Percentiles rank a stretch among this genome's conserved stretches.
phyloP scores from a whole-genome alignment of 2,888 invertebrate genomes.

The Tigriopus californicus region DNA sequence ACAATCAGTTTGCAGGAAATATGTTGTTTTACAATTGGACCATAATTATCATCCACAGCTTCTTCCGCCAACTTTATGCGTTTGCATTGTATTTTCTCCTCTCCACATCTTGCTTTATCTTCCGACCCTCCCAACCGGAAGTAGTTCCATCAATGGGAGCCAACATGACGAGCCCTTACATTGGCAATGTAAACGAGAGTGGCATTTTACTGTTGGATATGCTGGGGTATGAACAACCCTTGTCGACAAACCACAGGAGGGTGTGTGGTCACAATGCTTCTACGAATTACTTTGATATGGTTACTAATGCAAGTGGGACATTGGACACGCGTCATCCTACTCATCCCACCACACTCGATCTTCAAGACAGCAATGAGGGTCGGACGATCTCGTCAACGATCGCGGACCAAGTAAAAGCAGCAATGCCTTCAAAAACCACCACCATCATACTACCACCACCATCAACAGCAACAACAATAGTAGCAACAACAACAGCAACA shows the following conservation, averaged over 20 bases:
- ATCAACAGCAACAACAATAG: background rate
- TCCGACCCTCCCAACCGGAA: background rate
- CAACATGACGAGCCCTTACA: background rate
- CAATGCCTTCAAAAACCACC: background rate
- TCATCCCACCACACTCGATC: background rate
- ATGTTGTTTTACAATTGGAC: too few relatives aligned
- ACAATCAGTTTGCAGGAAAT: too few relatives aligned
- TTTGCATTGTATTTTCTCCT: constrained; percentile 6
- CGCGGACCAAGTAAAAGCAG: too few relatives aligned
- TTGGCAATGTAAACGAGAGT: too few relatives aligned
- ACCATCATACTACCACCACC: too few relatives aligned
- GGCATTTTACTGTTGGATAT: too few relatives aligned
- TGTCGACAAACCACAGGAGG: background rate
- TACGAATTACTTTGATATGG: too few relatives aligned
- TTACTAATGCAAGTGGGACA: too few relatives aligned
- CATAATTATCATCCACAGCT: background rate
- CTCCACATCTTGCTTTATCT: constrained; percentile 5
- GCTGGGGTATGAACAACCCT: too few relatives aligned
- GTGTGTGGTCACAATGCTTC: background rate
- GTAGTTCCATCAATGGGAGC: background rate
- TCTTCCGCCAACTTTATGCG: background rate
- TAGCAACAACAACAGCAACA: background rate
- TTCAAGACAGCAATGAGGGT: background rate
- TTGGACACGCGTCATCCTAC: too few relatives aligned
- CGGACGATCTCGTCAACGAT: background rate